Percentiles rank a stretch among this genome's conserved stretches.
Conservation (phyloP, 2,888 invertebrate species). For the Lepidochrysops patricia region DNA sequence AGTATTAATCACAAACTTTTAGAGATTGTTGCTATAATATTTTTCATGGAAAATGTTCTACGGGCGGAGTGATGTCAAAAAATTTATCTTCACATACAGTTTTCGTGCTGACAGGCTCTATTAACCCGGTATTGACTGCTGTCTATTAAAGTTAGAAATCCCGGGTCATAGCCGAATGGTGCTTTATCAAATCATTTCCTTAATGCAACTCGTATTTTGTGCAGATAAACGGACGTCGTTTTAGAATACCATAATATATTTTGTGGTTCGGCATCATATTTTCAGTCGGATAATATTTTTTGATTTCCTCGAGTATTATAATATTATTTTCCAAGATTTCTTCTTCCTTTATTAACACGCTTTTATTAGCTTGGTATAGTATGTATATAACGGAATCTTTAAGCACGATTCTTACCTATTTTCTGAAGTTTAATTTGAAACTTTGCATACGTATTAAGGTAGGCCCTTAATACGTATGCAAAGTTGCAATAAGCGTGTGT, state of each 20-base stretch:
- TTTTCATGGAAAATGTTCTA: background rate
- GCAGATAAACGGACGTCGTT: background rate
- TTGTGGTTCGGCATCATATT: no score
- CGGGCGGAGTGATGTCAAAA: slow-evolving; percentile 12
- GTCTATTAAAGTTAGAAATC: slow-evolving; percentile 14
- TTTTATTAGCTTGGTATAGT: no score
- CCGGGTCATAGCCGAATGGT: slow-evolving; percentile 4
- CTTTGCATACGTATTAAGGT: no score
- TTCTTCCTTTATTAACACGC: no score
- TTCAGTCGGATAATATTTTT: no score
- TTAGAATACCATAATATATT: background rate
- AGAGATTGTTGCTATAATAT: slow-evolving; percentile 2
- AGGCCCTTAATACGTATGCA: no score
- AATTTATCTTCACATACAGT: slow-evolving; percentile 8
- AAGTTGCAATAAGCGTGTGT: no score
- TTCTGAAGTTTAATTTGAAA: no score
- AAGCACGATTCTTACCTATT: no score
- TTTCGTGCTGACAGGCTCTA: slow-evolving; percentile 13
- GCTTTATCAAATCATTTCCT: slow-evolving; percentile 1
- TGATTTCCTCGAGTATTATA: no score
- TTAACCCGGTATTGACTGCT: slow-evolving; percentile 13
- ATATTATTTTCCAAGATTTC: no score
- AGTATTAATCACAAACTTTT: slow-evolving; percentile 12
- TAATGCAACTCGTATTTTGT: slow-evolving; percentile 1
- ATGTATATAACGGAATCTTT: no score